Conservation (phyloP, 1,140 invertebrate species). For the Drosophila truncata region DNA sequence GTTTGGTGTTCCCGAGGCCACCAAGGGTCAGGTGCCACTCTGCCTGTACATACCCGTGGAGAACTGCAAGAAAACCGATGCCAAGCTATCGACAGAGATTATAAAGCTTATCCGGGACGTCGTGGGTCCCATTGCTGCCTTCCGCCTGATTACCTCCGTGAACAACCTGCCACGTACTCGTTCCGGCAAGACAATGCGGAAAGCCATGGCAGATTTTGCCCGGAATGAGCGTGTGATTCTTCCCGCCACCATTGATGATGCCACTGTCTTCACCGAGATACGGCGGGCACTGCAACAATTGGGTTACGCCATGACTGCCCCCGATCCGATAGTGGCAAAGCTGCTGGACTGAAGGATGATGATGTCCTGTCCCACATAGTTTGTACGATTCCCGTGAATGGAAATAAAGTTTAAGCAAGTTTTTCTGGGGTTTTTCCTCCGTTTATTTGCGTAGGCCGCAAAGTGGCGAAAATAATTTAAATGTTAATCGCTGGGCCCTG, state of each 20-base stretch:
- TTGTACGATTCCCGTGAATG: slow-evolving; percentile 20
- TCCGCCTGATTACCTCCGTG: slow-evolving; percentile 91
- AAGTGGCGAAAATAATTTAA: slow-evolving; percentile 69
- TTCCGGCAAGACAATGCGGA: slow-evolving; percentile 94
- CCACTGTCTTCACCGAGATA: slow-evolving; percentile 91
- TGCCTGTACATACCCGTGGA: slow-evolving; percentile 93
- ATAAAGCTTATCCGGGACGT: slow-evolving; percentile 91
- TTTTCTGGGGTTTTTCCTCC: slow-evolving; percentile 24
- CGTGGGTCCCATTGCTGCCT: slow-evolving; percentile 96
- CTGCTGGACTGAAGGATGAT: slow-evolving; percentile 56
- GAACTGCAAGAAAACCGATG: slow-evolving; percentile 86
- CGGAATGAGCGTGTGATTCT: slow-evolving; percentile 91
- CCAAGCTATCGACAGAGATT: slow-evolving; percentile 89
- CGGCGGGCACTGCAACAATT: slow-evolving; percentile 90
- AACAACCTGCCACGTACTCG: slow-evolving; percentile 92
- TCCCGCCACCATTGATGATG: slow-evolving; percentile 95
- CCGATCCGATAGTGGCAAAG: slow-evolving; percentile 87
- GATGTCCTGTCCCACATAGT: slow-evolving; percentile 3
- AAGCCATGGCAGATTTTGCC: slow-evolving; percentile 93
- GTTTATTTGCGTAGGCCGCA: slow-evolving; percentile 40
- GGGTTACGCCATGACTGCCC: slow-evolving; percentile 90
- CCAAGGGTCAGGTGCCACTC: slow-evolving; percentile 95
- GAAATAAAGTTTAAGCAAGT: slow-evolving; percentile 47
- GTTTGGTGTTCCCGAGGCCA: slow-evolving; percentile 94
- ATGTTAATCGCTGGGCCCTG: slow-evolving; percentile 60